These are phyloP conservation scores for Metacarcinus magister DNA, from an alignment of 2,888 invertebrate genomes.

Conservation along the genomic window DNA sequence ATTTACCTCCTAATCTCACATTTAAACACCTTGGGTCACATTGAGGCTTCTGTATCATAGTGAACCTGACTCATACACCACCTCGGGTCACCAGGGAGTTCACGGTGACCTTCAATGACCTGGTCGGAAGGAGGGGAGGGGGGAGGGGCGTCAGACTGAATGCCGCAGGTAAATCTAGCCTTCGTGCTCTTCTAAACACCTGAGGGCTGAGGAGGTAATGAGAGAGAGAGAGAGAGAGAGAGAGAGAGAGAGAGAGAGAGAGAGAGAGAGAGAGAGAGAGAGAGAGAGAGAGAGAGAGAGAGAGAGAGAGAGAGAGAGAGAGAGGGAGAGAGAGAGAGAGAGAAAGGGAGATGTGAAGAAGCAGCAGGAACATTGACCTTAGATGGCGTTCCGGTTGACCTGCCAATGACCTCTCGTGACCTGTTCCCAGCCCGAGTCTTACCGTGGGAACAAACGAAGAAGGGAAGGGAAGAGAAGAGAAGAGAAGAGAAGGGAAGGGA, in stretches of 20 bases:
- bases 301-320: slow-evolving; percentile 21
- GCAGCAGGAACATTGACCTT: slow-evolving; percentile 11
- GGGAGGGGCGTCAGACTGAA: not conserved
- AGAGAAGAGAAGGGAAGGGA: not conserved
- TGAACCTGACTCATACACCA: not conserved
- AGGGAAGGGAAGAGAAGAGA: not conserved
- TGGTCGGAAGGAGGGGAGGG: not conserved
- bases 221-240: not conserved
- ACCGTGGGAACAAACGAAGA: not conserved
- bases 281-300: slow-evolving; percentile 26
- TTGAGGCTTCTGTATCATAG: not conserved
- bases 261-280: not conserved
- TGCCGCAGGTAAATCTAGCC: not conserved
- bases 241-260: no score
- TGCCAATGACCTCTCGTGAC: not conserved
- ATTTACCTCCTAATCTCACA: no score
- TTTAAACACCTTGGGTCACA: not conserved
- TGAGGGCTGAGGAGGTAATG: not conserved
- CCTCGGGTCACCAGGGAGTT: not conserved
- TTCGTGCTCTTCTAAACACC: not conserved
- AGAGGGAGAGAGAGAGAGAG: not conserved
- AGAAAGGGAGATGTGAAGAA: not conserved
- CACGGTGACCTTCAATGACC: not conserved
- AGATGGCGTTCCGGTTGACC: not conserved
- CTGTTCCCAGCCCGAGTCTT: not conserved